Conservation (phyloP, 2,113 vertebrate species). For the Myocastor coypus region DNA sequence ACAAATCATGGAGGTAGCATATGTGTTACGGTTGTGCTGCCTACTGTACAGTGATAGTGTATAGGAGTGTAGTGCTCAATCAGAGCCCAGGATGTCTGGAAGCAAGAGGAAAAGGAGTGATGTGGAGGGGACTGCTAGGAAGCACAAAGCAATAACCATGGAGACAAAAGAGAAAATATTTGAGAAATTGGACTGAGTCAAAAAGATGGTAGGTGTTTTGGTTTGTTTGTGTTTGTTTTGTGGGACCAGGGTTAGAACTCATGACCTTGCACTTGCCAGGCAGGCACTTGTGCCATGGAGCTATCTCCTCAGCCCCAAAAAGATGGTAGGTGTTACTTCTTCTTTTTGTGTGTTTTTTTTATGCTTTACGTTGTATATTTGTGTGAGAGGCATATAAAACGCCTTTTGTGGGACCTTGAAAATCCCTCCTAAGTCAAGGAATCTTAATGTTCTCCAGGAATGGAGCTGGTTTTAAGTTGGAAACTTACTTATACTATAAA, state of each 20-base stretch:
- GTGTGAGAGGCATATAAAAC: not conserved
- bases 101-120: not conserved
- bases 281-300: too few species aligned
- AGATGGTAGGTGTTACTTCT: not conserved
- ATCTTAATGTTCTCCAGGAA: not conserved
- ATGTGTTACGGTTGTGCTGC: not conserved
- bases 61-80: not conserved
- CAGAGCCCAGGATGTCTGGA: not conserved
- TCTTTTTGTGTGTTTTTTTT: not conserved
- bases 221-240: too few species aligned
- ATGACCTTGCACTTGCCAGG: too few species aligned
- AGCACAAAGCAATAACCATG: not conserved
- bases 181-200: not conserved
- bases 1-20: not conserved
- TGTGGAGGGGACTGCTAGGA: not conserved
- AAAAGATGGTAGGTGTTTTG: not conserved
- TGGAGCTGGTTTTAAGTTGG: not conserved
- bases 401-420: not conserved
- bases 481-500: conserved; percentile 39
- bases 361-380: not conserved
- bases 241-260: too few species aligned
- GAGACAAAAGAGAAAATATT: not conserved
- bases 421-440: not conserved
- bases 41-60: not conserved
- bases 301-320: too few species aligned